These are phyloP conservation scores for Eulemur coronatus DNA, from an alignment of 2,797 vertebrate species.

Conservation along the genomic window DNA sequence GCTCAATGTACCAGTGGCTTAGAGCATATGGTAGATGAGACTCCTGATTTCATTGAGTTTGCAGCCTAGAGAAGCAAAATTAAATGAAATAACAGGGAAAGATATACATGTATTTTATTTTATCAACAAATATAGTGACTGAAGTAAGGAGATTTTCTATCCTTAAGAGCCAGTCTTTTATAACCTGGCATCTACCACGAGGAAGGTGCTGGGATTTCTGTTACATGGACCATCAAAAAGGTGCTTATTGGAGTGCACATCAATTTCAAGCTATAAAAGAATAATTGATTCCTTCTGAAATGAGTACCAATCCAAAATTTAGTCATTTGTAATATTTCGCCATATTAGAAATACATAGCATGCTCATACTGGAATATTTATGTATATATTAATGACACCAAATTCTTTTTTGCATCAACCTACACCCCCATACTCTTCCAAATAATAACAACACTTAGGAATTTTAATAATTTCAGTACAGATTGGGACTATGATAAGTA, in stretches of 20 bases:
- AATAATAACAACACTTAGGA: background rate
- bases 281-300: background rate
- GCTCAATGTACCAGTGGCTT: fast-evolving
- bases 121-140: background rate
- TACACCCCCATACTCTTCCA: background rate
- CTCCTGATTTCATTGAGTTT: background rate
- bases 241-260: background rate
- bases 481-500: background rate
- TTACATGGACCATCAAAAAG: fast-evolving
- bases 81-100: background rate
- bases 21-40: background rate
- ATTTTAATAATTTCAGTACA: background rate
- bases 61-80: background rate
- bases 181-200: background rate
- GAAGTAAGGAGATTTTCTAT: background rate
- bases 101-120: background rate
- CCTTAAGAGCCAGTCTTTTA: background rate
- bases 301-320: background rate
- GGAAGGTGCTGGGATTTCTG: background rate
- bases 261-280: background rate
- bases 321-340: background rate
- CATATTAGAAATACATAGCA: background rate
- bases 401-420: background rate
- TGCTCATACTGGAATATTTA: background rate
- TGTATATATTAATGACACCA: background rate